Percentiles rank a stretch among this genome's conserved stretches.
Conservation (phyloP, 2,797 vertebrate species). For the Periparus ater region DNA sequence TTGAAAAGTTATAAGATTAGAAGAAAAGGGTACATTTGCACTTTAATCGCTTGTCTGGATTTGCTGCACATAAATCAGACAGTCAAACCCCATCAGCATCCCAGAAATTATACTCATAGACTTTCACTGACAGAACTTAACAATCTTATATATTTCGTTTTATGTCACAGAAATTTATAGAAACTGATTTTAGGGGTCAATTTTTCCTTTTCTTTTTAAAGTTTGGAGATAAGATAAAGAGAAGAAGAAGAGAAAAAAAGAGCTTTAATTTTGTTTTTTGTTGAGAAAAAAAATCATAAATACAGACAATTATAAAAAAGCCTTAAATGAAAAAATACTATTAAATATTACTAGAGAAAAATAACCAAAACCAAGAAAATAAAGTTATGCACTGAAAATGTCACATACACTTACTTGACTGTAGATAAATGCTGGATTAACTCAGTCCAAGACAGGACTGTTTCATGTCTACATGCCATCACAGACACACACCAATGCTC, state of each 20-base stretch:
- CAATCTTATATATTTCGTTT: fast-evolving
- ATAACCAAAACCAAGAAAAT: not conserved
- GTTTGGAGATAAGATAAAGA: not conserved
- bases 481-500: not conserved
- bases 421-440: not conserved
- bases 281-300: not conserved
- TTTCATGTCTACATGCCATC: not conserved
- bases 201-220: not conserved
- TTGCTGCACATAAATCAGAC: conserved; percentile 33
- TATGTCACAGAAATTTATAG: not conserved
- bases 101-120: not conserved
- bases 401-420: not conserved
- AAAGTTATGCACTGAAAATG: not conserved
- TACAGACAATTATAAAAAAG: not conserved
- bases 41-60: conserved; percentile 40
- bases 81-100: not conserved
- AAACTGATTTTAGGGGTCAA: not conserved
- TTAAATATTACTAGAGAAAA: not conserved
- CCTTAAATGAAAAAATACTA: not conserved
- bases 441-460: not conserved
- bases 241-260: not conserved
- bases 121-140: not conserved
- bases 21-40: conserved; percentile 57
- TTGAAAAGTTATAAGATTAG: conserved; percentile 1
- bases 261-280: not conserved